Conservation (phyloP, 2,113 vertebrate species). For the Catharus bicknelli region DNA sequence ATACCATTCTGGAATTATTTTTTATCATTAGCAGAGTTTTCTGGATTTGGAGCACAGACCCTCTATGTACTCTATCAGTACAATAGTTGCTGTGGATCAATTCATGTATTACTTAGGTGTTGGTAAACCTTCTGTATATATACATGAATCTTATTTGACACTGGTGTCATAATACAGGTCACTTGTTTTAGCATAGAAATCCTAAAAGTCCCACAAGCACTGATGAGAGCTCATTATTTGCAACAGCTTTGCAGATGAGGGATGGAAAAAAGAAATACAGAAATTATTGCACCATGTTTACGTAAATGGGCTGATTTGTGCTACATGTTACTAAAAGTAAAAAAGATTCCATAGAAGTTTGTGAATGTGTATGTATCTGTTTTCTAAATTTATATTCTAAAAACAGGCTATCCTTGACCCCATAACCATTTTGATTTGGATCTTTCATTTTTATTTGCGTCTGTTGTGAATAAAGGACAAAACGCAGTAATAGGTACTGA, state of each 20-base stretch:
- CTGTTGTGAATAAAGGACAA: background rate
- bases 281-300: background rate
- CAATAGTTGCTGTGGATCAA: background rate
- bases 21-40: background rate
- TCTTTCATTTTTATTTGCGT: background rate
- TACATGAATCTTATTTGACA: background rate
- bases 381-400: background rate
- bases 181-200: background rate
- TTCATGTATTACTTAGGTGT: background rate
- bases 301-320: background rate
- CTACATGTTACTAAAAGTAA: background rate
- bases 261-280: background rate
- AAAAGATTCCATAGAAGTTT: background rate
- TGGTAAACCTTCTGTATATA: background rate
- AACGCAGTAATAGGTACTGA: background rate
- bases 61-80: too few relatives aligned
- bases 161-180: background rate
- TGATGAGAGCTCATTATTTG: background rate
- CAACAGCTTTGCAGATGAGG: background rate
- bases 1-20: background rate
- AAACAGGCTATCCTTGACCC: background rate
- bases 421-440: background rate
- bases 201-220: background rate
- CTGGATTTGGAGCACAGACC: background rate
- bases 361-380: fast-evolving